Percentiles rank a stretch among this genome's conserved stretches.
Evolutionary conservation across 2,888 invertebrate species (phyloP).

Genomic region (Plagodis pulveraria): DNA sequence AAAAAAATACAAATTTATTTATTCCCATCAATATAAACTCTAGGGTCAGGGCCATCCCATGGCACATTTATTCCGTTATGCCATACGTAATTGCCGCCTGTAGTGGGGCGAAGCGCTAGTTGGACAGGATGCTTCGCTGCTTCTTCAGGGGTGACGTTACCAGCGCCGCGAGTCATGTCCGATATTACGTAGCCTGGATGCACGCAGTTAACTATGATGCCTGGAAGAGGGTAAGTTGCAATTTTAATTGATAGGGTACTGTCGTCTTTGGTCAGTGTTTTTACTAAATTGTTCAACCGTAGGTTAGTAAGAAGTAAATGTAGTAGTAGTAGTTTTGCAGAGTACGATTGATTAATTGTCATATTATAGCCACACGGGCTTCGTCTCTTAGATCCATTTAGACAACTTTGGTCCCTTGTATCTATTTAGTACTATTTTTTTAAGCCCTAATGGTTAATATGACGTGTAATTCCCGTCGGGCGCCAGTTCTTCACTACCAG

Average conservation of each 20-base stretch:
- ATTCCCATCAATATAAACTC: conserved; percentile 64
- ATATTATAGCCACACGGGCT: too few species aligned
- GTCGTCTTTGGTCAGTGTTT: too few species aligned
- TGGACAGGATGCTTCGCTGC: conserved; percentile 53
- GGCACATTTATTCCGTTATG: conserved; percentile 59
- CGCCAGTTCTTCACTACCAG: too few species aligned
- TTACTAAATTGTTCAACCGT: too few species aligned
- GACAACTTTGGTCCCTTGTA: too few species aligned
- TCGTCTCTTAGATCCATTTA: too few species aligned
- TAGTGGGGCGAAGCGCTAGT: conserved; percentile 48
- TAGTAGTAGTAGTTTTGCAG: too few species aligned
- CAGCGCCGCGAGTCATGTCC: conserved; percentile 72
- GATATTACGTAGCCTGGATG: conserved; percentile 77
- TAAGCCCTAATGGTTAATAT: too few species aligned
- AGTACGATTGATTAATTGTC: too few species aligned
- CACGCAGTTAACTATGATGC: conserved; percentile 67
- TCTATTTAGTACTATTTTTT: too few species aligned
- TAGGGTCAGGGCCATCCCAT: conserved; percentile 73
- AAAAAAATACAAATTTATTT: conserved; percentile 5
- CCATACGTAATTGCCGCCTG: conserved; percentile 66
- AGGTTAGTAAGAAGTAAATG: too few species aligned
- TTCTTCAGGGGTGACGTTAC: conserved; percentile 55
- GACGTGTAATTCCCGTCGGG: too few species aligned
- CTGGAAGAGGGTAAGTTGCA: conserved; percentile 43
- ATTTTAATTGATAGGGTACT: background rate